phyloP scores from a whole-genome alignment of 2,113 vertebrate species.

The Heterotis niloticus region DNA sequence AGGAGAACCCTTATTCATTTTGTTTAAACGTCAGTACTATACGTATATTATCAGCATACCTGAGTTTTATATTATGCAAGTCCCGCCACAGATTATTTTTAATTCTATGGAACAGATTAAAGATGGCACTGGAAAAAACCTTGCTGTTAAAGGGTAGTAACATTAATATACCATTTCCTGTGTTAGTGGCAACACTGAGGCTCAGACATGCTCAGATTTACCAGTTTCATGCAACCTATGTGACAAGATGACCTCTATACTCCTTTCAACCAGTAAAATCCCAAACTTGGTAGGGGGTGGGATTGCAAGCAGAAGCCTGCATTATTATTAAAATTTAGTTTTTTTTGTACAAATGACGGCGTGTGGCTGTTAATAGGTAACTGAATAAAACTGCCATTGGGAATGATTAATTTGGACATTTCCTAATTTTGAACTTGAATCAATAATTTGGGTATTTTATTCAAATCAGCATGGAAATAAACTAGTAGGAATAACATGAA shows the following conservation, averaged over 20 bases:
- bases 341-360: conserved; percentile 34
- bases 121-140: not conserved
- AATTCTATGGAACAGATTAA: not conserved
- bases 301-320: not conserved
- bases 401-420: conserved; percentile 47
- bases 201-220: no score
- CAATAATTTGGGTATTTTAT: conserved; percentile 62
- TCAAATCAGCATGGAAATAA: conserved; percentile 47
- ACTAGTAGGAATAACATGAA: conserved; percentile 30
- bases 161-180: not conserved
- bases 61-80: not conserved
- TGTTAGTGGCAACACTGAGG: no score
- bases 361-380: conserved; percentile 55
- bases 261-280: no score
- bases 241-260: no score
- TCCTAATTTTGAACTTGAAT: conserved; percentile 47
- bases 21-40: conserved; percentile 3
- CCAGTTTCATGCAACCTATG: no score
- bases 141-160: not conserved
- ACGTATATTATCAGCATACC: not conserved
- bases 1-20: conserved; percentile 1
- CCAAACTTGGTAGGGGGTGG: no score
- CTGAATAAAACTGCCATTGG: conserved; percentile 38
- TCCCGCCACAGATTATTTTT: not conserved
- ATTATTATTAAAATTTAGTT: not conserved